Percentiles rank a stretch among this genome's conserved stretches.
Conservation (phyloP, 2,888 invertebrate species). For the Cactoblastis cactorum region DNA sequence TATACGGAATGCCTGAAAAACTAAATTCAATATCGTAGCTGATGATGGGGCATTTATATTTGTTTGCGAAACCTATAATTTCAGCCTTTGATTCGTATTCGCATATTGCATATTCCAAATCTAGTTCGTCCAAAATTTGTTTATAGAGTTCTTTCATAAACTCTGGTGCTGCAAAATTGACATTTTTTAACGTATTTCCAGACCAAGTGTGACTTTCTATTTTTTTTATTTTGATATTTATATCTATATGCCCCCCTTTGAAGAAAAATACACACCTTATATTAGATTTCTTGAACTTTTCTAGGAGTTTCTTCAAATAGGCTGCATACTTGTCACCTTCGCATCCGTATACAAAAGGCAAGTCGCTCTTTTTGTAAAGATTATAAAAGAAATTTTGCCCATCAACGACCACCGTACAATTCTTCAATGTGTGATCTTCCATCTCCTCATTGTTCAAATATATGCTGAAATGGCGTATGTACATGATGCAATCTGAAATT, state of each 20-base stretch:
- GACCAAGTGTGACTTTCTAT: background rate
- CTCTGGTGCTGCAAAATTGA: conserved; percentile 22
- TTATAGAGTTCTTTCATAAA: conserved; percentile 30
- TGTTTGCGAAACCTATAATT: conserved; percentile 38
- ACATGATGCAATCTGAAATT: conserved; percentile 10
- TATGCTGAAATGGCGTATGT: conserved; percentile 13
- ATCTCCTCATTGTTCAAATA: conserved; percentile 12
- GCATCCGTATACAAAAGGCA: conserved; percentile 32
- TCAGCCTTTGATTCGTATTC: conserved; percentile 33
- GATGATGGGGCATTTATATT: conserved; percentile 37
- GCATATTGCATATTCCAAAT: conserved; percentile 31
- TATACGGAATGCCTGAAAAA: conserved; percentile 35
- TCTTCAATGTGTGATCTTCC: conserved; percentile 20
- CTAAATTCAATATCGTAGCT: conserved; percentile 37
- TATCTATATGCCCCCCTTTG: conserved; percentile 35
- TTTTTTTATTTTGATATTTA: conserved; percentile 20
- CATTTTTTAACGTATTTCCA: background rate
- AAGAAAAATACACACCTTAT: conserved; percentile 39
- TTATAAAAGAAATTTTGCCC: conserved; percentile 35
- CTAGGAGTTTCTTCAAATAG: conserved; percentile 26
- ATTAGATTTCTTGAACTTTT: conserved; percentile 35
- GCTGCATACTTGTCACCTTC: conserved; percentile 36
- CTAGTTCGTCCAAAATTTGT: conserved; percentile 38
- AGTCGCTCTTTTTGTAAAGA: conserved; percentile 24
- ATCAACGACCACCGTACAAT: conserved; percentile 39